Percentiles rank a stretch among this genome's conserved stretches.
phyloP scores from a whole-genome alignment of 2,113 vertebrate genomes.

The Onychorhynchus coronatus region DNA sequence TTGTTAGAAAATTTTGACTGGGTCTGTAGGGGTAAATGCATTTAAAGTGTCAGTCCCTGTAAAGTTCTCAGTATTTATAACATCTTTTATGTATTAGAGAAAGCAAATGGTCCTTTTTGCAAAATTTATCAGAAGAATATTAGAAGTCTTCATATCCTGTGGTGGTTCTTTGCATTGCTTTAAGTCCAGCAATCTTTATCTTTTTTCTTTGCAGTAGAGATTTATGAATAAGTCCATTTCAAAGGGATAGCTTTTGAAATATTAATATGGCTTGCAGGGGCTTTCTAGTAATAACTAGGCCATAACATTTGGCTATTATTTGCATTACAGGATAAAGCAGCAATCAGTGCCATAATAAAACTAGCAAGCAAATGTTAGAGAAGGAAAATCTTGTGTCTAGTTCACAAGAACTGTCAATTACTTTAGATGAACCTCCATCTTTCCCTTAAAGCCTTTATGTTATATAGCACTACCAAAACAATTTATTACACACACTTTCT shows the following conservation, averaged over 20 bases:
- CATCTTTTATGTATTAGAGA: not conserved
- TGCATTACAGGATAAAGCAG: not conserved
- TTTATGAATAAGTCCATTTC: not conserved
- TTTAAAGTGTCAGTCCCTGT: not conserved
- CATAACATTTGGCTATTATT: not conserved
- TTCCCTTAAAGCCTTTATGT: not conserved
- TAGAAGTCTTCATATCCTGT: not conserved
- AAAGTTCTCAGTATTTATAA: not conserved
- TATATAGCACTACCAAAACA: not conserved
- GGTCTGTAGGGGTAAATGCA: not conserved
- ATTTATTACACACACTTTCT: not conserved
- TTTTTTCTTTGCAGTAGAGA: not conserved
- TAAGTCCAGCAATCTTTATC: not conserved
- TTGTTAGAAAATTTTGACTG: not conserved
- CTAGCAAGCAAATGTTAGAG: not conserved
- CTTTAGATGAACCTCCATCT: not conserved
- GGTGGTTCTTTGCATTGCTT: not conserved
- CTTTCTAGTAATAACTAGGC: not conserved
- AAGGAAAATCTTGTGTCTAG: not conserved
- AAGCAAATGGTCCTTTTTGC: not conserved
- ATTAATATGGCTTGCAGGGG: not conserved
- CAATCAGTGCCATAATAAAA: not conserved
- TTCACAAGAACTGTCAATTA: not conserved
- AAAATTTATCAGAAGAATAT: not conserved
- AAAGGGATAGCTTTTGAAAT: not conserved